Evolutionary conservation across 2,888 invertebrate species (phyloP), one percentile per base, ranked within the genome.

Genomic region (Oeneis ivallda): DNA sequence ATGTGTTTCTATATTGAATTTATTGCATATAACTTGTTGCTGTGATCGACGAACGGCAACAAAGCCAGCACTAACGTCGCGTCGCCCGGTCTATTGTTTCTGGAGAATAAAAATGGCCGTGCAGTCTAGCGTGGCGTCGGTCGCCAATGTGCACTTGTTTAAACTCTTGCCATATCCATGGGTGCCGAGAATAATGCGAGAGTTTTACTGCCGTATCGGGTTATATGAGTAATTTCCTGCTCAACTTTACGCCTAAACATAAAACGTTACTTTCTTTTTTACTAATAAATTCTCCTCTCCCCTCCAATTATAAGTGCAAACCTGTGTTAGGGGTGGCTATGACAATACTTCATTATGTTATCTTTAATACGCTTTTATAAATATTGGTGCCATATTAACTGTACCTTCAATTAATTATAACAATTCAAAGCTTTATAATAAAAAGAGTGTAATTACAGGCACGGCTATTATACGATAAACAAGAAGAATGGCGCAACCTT

Each of bases 1-100:
- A 86, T 87, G 87, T 87, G 84, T 80, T 79, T 81, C 76, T 73
- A 81, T 89, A 90, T 89, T 73, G 81, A 87, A 90, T 90, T 91
- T 88, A 91, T 90, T 85, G 88, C 85, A 74, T 86, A 83, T 89
- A 87, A 90, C 89, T 89, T 81, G 85, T 82, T 82, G 79, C 83
- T 81, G 81, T 83, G 85, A 89, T 87, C 82, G 86, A 82, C 81
- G 78, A 85, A 78, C 79, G 81, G 82, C 79, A 79, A 83, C 83
- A 79, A 80, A 84, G 81, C 82, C 80, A 79, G 80, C 81, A 76
- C 75, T 80, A 80, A 79, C 82, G 80, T 82, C 74, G 76, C 82
- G 80, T 82, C 74, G 76, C 75, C 83, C 79, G 75, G 76, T 76
- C 89, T 83, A 91, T 92, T 91, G 90, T 91, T 92, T 83, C 79